A percentile compares a stretch with the other conserved stretches of the same genome.
phyloP scores from a whole-genome alignment of 2,113 vertebrate genomes.

The Caracal caracal region DNA sequence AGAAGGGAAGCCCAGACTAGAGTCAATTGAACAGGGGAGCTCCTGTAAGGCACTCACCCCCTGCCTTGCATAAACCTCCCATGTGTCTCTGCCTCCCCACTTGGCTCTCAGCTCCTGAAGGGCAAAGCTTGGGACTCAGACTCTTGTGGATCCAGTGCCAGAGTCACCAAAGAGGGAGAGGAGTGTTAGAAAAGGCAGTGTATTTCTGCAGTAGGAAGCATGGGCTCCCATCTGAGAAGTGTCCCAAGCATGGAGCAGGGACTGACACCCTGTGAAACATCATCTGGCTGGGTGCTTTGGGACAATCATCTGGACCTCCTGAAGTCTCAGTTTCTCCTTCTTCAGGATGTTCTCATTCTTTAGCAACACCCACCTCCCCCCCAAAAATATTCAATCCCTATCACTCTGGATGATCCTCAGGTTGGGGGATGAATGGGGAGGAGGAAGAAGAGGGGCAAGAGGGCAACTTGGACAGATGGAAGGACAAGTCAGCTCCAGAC shows the following conservation, averaged over 20 bases:
- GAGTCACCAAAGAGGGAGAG: background rate
- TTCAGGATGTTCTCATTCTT: background rate
- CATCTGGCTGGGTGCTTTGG: background rate
- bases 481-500: background rate
- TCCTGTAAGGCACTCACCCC: background rate
- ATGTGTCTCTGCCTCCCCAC: background rate
- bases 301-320: background rate
- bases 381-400: background rate
- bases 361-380: background rate
- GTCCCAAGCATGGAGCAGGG: background rate
- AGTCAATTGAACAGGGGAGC: background rate
- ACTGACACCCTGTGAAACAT: background rate
- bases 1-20: background rate
- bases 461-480: background rate
- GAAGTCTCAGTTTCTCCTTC: background rate
- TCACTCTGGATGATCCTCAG: background rate
- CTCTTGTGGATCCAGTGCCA: background rate
- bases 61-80: background rate
- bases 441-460: background rate
- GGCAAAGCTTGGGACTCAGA: background rate
- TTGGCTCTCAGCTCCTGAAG: background rate
- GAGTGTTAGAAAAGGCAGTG: background rate
- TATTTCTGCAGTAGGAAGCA: background rate
- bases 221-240: background rate
- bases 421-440: background rate